A percentile compares a stretch with the other conserved stretches of the same genome.
Evolutionary conservation across 2,888 invertebrate genomes (phyloP).

Genomic region (Thalpophila matura): DNA sequence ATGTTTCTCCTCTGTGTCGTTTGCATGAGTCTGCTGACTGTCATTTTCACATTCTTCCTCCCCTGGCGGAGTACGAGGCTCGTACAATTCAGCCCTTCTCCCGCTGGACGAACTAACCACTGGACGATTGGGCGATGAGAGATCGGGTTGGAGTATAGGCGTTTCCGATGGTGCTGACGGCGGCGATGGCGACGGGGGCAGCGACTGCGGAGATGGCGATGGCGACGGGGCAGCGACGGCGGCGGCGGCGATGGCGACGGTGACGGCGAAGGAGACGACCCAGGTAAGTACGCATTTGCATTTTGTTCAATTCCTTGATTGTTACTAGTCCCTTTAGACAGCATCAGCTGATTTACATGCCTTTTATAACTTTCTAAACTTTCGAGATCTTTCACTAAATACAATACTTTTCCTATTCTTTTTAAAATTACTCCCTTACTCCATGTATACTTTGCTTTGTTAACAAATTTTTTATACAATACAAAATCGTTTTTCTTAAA

Average conservation of each 20-base stretch:
- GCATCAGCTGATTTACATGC: constrained; percentile 2
- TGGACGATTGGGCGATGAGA: not conserved
- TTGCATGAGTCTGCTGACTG: not conserved
- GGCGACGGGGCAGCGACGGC: no score
- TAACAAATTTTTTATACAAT: not conserved
- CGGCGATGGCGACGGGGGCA: no score
- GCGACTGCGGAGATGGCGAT: no score
- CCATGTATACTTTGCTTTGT: not conserved
- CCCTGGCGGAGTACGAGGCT: not conserved
- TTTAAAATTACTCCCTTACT: constrained; percentile 1
- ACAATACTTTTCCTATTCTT: not conserved
- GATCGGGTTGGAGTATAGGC: not conserved
- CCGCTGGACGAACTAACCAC: not conserved
- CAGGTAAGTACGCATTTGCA: not conserved
- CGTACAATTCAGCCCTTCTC: not conserved
- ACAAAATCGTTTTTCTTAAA: not conserved
- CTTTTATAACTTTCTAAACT: not conserved
- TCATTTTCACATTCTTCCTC: not conserved
- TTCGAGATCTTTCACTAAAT: not conserved
- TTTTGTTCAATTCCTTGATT: not conserved
- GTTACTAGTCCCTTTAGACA: not conserved
- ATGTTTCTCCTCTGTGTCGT: not conserved
- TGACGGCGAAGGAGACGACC: not conserved
- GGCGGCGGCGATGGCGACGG: not conserved
- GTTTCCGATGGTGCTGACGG: not conserved